A percentile compares a stretch with the other conserved stretches of the same genome.
These are phyloP conservation scores for Phenacoccus solenopsis DNA, from an alignment of 1,140 invertebrate species.

Conservation along the genomic window DNA sequence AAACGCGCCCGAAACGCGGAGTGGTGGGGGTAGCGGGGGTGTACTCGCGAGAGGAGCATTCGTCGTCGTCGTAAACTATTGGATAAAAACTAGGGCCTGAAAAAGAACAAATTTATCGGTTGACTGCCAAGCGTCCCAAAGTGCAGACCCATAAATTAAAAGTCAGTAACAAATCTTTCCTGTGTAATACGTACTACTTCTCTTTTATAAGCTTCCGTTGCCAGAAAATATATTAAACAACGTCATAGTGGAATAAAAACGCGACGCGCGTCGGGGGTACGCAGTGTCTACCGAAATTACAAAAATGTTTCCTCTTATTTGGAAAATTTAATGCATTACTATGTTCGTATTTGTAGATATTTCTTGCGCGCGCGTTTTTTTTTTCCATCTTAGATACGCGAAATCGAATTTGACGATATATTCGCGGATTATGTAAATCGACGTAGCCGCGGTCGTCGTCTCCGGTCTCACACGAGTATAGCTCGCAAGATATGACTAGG, in stretches of 20 bases:
- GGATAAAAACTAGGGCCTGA: conserved; percentile 15
- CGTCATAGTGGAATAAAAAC: conserved; percentile 16
- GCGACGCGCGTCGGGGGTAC: not conserved
- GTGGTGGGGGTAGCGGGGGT: not conserved
- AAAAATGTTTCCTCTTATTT: conserved; percentile 16
- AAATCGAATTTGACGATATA: conserved; percentile 16
- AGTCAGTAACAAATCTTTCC: conserved; percentile 17
- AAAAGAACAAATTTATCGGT: conserved; percentile 18
- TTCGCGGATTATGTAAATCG: conserved; percentile 14
- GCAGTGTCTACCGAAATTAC: conserved; percentile 13
- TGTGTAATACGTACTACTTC: conserved; percentile 16
- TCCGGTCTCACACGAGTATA: no score
- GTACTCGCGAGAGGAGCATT: not conserved
- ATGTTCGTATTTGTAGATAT: not conserved
- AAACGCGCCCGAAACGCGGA: not conserved
- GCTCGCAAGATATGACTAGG: no score
- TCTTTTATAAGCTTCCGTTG: conserved; percentile 17
- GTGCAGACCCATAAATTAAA: conserved; percentile 16
- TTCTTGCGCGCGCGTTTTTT: not conserved
- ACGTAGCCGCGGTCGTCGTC: not conserved
- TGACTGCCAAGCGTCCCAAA: conserved; percentile 16
- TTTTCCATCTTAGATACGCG: not conserved
- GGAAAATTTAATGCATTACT: conserved; percentile 16
- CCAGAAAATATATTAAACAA: conserved; percentile 18
- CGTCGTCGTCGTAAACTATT: conserved; percentile 9